Evolutionary conservation across 2,113 vertebrate genomes (phyloP).

Genomic region (Prietella phreatophila): DNA sequence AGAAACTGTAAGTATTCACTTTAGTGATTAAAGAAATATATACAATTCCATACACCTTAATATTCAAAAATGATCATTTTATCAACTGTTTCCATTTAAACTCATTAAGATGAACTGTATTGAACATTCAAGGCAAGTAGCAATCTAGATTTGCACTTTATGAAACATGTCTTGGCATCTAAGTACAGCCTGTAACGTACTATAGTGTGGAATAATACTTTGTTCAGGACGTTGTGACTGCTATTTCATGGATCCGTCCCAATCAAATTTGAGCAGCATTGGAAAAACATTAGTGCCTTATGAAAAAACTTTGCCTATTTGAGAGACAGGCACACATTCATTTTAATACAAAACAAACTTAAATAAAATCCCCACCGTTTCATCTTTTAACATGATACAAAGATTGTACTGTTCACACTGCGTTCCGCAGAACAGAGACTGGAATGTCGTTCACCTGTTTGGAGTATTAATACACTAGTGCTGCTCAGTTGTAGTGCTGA

Average conservation of each 20-base stretch:
- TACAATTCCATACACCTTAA: slow-evolving; percentile 23
- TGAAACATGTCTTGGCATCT: slow-evolving; percentile 17
- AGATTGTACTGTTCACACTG: slow-evolving; percentile 31
- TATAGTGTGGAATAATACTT: slow-evolving; percentile 43
- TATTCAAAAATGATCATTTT: slow-evolving; percentile 38
- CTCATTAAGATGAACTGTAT: slow-evolving; percentile 12
- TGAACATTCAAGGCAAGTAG: slow-evolving; percentile 23
- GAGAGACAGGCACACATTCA: slow-evolving; percentile 32
- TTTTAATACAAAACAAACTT: slow-evolving; percentile 25
- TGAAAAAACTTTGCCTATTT: not conserved
- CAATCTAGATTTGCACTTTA: slow-evolving; percentile 28
- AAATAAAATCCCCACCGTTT: not conserved
- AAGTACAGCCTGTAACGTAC: slow-evolving; percentile 14
- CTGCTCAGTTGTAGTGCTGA: slow-evolving; percentile 37
- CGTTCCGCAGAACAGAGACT: slow-evolving; percentile 6
- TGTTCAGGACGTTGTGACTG: slow-evolving; percentile 19
- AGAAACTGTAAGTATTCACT: slow-evolving; percentile 25
- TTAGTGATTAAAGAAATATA: slow-evolving; percentile 47
- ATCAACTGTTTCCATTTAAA: slow-evolving; percentile 25
- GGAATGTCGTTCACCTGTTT: slow-evolving; percentile 30
- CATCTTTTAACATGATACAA: slow-evolving; percentile 2
- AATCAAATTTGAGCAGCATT: slow-evolving; percentile 40
- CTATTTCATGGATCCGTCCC: slow-evolving; percentile 6
- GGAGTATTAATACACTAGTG: slow-evolving; percentile 27
- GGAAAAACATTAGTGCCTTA: slow-evolving; percentile 23